Conservation (phyloP, 2,113 vertebrate genomes). For the Dendropsophus ebraccatus region DNA sequence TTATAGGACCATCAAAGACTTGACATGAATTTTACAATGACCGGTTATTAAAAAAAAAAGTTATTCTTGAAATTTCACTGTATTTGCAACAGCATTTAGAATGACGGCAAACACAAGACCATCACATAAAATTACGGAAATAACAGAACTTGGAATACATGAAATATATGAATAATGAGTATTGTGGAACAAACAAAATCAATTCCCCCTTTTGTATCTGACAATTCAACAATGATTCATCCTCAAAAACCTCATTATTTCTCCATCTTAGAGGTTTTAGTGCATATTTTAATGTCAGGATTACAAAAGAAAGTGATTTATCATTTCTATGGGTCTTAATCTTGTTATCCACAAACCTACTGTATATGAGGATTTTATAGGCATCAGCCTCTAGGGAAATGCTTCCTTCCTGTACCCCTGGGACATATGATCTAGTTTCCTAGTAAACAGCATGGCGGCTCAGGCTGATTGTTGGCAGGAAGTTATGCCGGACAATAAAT, state of each 20-base stretch:
- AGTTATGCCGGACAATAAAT: constrained; percentile 55
- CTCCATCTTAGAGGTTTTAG: background rate
- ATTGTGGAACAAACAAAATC: constrained; percentile 17
- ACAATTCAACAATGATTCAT: background rate
- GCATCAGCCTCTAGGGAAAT: constrained; percentile 31
- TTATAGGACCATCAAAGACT: too few relatives aligned
- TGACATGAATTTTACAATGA: too few relatives aligned
- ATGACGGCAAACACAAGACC: too few relatives aligned
- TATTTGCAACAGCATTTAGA: too few relatives aligned
- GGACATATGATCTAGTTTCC: constrained; percentile 49
- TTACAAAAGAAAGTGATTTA: background rate
- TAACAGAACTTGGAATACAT: too few relatives aligned
- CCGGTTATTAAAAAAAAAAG: too few relatives aligned
- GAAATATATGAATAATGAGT: background rate
- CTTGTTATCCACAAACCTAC: background rate
- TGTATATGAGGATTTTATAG: constrained; percentile 1
- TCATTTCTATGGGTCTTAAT: constrained; percentile 1
- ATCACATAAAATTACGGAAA: background rate
- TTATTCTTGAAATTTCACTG: too few relatives aligned
- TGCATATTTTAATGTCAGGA: constrained; percentile 2
- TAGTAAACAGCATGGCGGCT: constrained; percentile 44
- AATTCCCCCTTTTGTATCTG: background rate
- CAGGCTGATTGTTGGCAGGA: constrained; percentile 49
- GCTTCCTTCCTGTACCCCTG: constrained; percentile 34
- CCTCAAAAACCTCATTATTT: background rate